Conservation (phyloP, 2,113 vertebrate genomes). For the Anolis sagrei region DNA sequence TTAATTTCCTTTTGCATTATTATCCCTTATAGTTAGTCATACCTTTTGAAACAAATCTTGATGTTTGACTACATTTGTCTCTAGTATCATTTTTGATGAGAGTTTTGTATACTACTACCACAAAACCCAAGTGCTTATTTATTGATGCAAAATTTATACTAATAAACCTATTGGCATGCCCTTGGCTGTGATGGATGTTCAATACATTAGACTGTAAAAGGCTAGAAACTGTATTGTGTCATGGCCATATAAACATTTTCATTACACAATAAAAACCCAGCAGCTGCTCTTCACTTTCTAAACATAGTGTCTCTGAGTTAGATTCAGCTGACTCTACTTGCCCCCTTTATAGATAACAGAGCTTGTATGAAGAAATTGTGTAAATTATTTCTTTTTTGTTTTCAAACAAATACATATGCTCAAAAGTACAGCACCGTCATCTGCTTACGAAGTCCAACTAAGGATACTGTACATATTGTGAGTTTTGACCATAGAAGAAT, state of each 20-base stretch:
- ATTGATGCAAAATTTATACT: conserved; percentile 2
- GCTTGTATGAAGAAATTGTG: neutral
- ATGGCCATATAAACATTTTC: conserved; percentile 18
- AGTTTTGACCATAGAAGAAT: neutral
- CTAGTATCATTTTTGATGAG: neutral
- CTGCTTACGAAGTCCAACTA: neutral
- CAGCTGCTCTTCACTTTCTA: conserved; percentile 27
- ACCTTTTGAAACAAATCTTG: neutral
- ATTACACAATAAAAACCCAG: conserved; percentile 23
- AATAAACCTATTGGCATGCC: neutral
- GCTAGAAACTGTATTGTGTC: neutral
- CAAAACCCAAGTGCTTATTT: neutral
- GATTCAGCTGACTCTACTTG: conserved; percentile 5
- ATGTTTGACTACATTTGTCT: neutral
- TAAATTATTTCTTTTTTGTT: neutral
- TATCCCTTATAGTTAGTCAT: neutral
- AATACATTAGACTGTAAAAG: conserved; percentile 11
- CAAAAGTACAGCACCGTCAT: neutral
- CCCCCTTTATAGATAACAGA: neutral
- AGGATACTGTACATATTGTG: neutral
- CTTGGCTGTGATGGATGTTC: conserved; percentile 13
- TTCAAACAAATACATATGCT: neutral
- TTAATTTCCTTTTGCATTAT: neutral
- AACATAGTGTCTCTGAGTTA: conserved; percentile 9
- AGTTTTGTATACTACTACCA: conserved; percentile 3